Evolutionary conservation across 1,140 invertebrate genomes (phyloP).

Genomic region (Neelides sp.): DNA sequence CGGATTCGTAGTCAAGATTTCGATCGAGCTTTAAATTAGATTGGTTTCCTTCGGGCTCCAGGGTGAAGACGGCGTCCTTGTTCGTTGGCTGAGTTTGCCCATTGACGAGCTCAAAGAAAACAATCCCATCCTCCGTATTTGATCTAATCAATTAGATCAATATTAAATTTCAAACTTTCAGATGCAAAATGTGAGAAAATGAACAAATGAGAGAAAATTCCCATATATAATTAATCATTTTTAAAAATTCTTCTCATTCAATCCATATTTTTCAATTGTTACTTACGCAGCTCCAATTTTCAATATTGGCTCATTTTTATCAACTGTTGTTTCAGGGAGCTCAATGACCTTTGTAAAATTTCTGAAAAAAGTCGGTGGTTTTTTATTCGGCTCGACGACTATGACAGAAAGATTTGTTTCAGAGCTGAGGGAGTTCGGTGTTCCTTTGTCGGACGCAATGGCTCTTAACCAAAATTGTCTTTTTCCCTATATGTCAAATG

Average conservation of each 20-base stretch:
- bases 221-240: no score
- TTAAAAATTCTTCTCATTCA: no score
- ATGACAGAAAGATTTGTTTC: slow-evolving; percentile 62
- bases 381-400: slow-evolving; percentile 75
- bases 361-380: slow-evolving; percentile 59
- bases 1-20: slow-evolving; percentile 66
- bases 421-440: slow-evolving; percentile 43
- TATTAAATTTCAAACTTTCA: no score
- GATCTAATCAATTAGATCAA: no score
- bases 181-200: no score
- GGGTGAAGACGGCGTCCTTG: slow-evolving; percentile 57
- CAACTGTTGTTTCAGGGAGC: slow-evolving; percentile 56
- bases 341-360: slow-evolving; percentile 45
- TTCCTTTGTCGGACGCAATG: slow-evolving; percentile 60
- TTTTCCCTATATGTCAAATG: slow-evolving; percentile 49
- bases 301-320: slow-evolving; percentile 53
- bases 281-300: slow-evolving; percentile 54
- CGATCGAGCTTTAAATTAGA: slow-evolving; percentile 59
- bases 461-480: slow-evolving; percentile 58
- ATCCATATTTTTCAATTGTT: no score
- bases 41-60: slow-evolving; percentile 49
- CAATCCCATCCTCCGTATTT: slow-evolving; percentile 53
- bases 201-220: no score
- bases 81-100: slow-evolving; percentile 73
- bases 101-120: slow-evolving; percentile 62